These are phyloP conservation scores for Archivesica marissinica DNA, from an alignment of 1,140 invertebrate genomes.

Conservation along the genomic window DNA sequence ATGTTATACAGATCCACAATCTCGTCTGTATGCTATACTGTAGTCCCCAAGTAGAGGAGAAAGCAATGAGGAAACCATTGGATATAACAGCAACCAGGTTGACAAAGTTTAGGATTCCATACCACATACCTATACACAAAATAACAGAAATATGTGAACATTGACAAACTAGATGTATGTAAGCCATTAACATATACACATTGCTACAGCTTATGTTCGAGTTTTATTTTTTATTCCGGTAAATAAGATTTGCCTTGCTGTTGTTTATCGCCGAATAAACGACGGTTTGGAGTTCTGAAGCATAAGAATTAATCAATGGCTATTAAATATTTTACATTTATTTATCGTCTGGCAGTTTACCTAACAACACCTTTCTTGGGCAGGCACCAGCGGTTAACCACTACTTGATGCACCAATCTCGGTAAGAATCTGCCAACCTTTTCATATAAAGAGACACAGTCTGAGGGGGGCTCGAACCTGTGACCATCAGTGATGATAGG, in stretches of 20 bases:
- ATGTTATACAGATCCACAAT: conserved; percentile 82
- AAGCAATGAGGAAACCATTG: conserved; percentile 85
- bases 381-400: no score
- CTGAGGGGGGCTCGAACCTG: no score
- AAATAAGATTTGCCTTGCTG: no score
- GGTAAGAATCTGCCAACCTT: no score
- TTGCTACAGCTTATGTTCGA: neutral
- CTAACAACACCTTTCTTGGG: no score
- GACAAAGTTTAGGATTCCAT: conserved; percentile 83
- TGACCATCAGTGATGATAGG: no score
- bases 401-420: no score
- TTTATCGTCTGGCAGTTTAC: no score
- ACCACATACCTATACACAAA: conserved; percentile 84
- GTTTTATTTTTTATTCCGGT: neutral
- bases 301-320: neutral
- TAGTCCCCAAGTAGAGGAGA: conserved; percentile 83
- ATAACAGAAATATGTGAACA: neutral
- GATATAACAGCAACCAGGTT: conserved; percentile 84
- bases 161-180: neutral
- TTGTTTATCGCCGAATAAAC: no score
- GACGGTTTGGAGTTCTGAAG: no score
- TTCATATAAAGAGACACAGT: no score
- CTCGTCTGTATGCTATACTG: conserved; percentile 70
- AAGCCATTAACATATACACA: neutral
- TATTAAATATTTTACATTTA: neutral